Percentiles rank a stretch among this genome's conserved stretches.
These are phyloP conservation scores for Chelonoidis abingdonii DNA, from an alignment of 2,113 vertebrate species.

Conservation along the genomic window DNA sequence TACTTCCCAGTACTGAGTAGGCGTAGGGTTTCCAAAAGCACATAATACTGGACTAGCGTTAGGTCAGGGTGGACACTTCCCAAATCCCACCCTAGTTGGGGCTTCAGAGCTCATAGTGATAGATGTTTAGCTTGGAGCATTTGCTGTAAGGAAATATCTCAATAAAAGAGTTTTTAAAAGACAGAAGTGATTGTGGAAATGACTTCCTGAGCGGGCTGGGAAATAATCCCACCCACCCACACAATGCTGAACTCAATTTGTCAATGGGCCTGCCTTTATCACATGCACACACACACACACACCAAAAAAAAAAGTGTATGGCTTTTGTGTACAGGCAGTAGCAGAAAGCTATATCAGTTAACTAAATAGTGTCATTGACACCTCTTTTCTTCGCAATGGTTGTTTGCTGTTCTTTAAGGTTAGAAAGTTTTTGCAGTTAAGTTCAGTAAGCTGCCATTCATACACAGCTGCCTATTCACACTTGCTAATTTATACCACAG, in stretches of 20 bases:
- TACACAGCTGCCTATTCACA: background rate
- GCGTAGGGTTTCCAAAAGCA: background rate
- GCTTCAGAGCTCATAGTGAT: background rate
- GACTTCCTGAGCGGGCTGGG: background rate
- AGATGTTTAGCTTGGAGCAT: background rate
- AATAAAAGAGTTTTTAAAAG: background rate
- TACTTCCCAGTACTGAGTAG: background rate
- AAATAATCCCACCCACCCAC: rapidly evolving
- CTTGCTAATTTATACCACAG: rapidly evolving
- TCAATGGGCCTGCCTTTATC: background rate
- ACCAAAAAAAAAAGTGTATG: background rate
- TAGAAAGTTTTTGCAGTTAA: background rate
- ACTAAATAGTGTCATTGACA: background rate
- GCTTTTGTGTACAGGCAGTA: background rate
- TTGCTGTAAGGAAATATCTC: background rate
- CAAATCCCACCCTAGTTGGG: background rate
- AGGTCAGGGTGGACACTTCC: background rate
- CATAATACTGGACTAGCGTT: background rate
- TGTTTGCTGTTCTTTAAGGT: background rate
- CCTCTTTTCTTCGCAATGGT: background rate
- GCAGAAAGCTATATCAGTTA: background rate
- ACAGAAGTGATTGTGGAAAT: rapidly evolving
- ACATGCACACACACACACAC: background rate
- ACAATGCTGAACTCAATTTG: rapidly evolving
- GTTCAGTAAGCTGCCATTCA: rapidly evolving